These are phyloP conservation scores for Sapayoa aenigma DNA, from an alignment of 2,113 vertebrate species.

Conservation along the genomic window DNA sequence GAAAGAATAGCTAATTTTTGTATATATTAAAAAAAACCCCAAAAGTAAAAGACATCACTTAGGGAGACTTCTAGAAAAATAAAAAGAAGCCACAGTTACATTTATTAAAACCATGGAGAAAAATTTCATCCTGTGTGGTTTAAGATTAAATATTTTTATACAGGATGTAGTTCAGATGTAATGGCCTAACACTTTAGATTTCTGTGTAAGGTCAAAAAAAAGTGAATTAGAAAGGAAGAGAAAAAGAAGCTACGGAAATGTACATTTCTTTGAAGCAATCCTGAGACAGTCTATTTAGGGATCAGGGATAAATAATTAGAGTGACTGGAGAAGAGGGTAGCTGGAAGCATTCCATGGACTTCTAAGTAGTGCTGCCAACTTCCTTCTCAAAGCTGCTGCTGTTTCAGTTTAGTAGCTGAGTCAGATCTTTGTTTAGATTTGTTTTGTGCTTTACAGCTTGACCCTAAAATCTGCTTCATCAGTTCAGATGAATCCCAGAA, in stretches of 20 bases:
- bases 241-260: not conserved
- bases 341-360: conserved; percentile 18
- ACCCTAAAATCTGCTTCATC: not conserved
- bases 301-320: conserved; percentile 47
- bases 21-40: not conserved
- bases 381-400: conserved; percentile 43
- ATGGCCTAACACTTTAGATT: not conserved
- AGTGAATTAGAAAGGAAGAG: not conserved
- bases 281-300: conserved; percentile 28
- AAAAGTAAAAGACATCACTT: not conserved
- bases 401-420: conserved; percentile 56
- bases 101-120: not conserved
- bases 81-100: not conserved
- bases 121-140: not conserved
- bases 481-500: not conserved
- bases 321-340: conserved; percentile 42
- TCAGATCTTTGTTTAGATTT: conserved; percentile 48
- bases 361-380: conserved; percentile 20
- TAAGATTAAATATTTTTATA: not conserved
- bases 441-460: not conserved
- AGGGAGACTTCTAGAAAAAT: not conserved
- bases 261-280: conserved; percentile 4
- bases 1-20: not conserved
- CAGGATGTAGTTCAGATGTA: not conserved
- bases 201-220: not conserved